Evolutionary conservation across 2,888 invertebrate genomes (phyloP).

Genomic region (Hirudinaria manillensis): DNA sequence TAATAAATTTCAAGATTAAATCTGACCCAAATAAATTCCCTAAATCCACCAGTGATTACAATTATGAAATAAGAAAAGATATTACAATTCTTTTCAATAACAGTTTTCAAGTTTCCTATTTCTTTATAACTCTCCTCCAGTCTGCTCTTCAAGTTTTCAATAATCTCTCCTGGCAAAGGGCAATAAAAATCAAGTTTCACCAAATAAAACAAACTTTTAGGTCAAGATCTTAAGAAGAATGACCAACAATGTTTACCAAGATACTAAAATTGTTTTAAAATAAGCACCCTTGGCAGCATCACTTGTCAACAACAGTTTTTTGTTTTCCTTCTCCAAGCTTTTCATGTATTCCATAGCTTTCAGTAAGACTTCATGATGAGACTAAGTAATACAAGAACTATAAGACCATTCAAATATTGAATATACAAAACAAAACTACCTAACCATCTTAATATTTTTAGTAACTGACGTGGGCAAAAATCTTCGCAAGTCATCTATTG

Average conservation of each 20-base stretch:
- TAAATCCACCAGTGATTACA: not conserved
- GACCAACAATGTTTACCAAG: not conserved
- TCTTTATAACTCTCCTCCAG: conserved; percentile 24
- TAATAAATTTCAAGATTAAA: too few relatives aligned
- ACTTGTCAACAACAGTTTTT: not conserved
- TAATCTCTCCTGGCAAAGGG: conserved; percentile 15
- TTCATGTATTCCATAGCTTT: conserved; percentile 29
- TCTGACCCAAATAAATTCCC: too few relatives aligned
- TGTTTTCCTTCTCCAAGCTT: conserved; percentile 18
- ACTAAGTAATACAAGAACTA: conserved; percentile 8
- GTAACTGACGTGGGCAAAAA: conserved; percentile 14
- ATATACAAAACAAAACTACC: not conserved
- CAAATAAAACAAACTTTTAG: not conserved
- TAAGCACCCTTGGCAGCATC: conserved; percentile 15
- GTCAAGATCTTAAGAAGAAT: not conserved
- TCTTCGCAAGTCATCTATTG: conserved; percentile 27
- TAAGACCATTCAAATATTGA: not conserved
- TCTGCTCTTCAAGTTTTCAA: conserved; percentile 16
- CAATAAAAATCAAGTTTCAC: not conserved
- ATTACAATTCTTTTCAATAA: conserved; percentile 27
- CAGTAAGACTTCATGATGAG: conserved; percentile 29
- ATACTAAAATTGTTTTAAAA: not conserved
- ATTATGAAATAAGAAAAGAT: not conserved
- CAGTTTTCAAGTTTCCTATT: conserved; percentile 16
- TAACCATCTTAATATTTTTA: conserved; percentile 20